A percentile compares a stretch with the other conserved stretches of the same genome.
phyloP scores from a whole-genome alignment of 2,113 vertebrate genomes.

The Arenaria interpres region DNA sequence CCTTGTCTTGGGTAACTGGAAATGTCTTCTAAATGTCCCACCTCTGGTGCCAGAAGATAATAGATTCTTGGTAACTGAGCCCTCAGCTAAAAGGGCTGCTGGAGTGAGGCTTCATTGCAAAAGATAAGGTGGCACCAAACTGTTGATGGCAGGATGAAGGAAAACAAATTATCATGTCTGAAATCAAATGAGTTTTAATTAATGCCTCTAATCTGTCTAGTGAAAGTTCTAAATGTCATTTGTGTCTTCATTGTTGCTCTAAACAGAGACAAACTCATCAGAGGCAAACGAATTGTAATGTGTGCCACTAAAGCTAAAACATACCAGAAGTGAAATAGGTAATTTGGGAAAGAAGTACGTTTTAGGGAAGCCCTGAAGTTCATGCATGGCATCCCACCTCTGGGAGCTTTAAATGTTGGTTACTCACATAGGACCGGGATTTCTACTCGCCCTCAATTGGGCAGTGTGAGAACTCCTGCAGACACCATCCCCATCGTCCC shows the following conservation, averaged over 20 bases:
- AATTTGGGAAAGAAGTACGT: background rate
- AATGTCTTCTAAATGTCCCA: background rate
- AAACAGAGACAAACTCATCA: conserved; percentile 3
- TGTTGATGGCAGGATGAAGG: background rate
- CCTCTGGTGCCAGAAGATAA: background rate
- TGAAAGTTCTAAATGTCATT: conserved; percentile 44
- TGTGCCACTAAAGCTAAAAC: background rate
- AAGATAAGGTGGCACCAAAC: background rate
- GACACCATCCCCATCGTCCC: fast-evolving
- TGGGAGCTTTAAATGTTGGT: background rate
- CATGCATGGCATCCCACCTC: background rate
- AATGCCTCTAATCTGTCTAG: conserved; percentile 36
- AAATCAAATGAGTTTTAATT: conserved; percentile 45
- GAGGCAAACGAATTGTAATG: background rate
- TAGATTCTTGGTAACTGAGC: background rate
- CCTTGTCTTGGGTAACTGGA: background rate
- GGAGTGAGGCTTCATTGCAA: background rate
- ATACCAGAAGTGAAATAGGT: background rate
- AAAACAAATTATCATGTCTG: background rate
- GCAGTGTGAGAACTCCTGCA: background rate
- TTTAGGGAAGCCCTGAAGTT: background rate
- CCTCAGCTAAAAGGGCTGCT: background rate
- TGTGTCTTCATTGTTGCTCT: conserved; percentile 4
- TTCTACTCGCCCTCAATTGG: fast-evolving
- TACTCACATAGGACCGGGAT: background rate